Evolutionary conservation across 1,140 invertebrate genomes (phyloP), one percentile per base, ranked within the genome.

Genomic region (Habropoda laboriosa): DNA sequence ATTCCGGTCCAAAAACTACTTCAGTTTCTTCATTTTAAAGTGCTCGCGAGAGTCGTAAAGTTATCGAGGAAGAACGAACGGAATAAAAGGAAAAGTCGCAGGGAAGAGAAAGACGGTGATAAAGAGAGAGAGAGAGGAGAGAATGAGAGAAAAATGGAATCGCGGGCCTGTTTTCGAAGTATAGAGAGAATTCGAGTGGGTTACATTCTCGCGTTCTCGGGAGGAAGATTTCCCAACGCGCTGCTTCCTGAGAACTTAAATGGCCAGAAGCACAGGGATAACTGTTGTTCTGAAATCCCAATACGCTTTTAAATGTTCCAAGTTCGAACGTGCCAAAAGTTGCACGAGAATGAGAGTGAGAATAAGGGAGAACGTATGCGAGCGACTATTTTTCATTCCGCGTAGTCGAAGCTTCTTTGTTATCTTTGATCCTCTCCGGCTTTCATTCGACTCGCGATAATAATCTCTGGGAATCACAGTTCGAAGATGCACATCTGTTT

Each of bases 211-310:
- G 18, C 32, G 27, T 38, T 49, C 45, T 63, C 80, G 18, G 24
- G 45, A 80, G 42, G 42, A 63, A 72, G 42, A 64, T 77, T 77
- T 71, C 74, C 79, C 74, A 77, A 32, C 35, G 57, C 74, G 47
- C 40, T 38, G 58, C 49, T 81, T 78, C n/a, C 71, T 58, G 51
- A 40, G n/a, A 71, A 68, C 53, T 63, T 60, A 42, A 71, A 75
- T 63, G 66, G 35, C 58, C 47, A 53, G 66, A 64, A 57, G 42
- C 57, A 35, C n/a, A 30, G 10, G 30, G 40, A 57, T 47, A 57
- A 79, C 55, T 51, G 55, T 64, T 61, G 27, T 72, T 45, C n/a
- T 18, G 35, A 63, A 63, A 55, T 72, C 45, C 27, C 47, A 51
- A 63, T 63, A 53, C 68, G 38, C 27, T 16, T 73, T 79, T 79